Base-by-base conservation (phyloP, 2,888 invertebrate species). In the Allygus modestus region DNA sequence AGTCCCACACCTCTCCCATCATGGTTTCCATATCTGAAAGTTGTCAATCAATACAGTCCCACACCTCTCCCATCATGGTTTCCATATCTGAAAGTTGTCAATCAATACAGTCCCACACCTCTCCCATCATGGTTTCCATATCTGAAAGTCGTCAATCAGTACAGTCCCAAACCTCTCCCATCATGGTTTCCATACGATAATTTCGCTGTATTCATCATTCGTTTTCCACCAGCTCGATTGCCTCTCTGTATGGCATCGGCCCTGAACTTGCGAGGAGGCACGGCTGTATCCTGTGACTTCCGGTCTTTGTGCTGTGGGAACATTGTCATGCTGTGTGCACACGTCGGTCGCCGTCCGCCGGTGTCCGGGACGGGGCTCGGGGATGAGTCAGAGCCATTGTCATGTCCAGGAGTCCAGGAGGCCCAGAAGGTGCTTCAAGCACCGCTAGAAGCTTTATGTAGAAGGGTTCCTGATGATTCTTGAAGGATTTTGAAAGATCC, bases 221-320 rank as follows among this genome's bases (percentile, higher is more conserved):
- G 23, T 26, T 28, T 65, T 65, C 28, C 9, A 65, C 65, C n/a
- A 65, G 65, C 20, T 23, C 54, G 58, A 58, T 58, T 58, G 46
- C 58, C 58, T 58, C 58, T 58, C 58, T 58, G 20, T 58, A 58
- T 58, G 5, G 7, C 51, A n/a, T 15, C 11, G 65, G 11, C 65
- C 65, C 12, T 28, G 31, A 65, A 28, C 31, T 65, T 28, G 28
- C 12, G 4, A 15, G 65, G 5, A 54, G 54, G 54, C 54, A 54
- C 65, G 31, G 65, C 65, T 17, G 28, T 20, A 17, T 26, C 4
- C 31, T 58, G 58, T 20, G 20, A 37, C 73, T 73, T 73, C 73
- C 73, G 33, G 73, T 31, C 73, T 73, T 73, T 73, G 73, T 73
- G 28, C 73, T 2, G 73, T 73, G 73, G 73, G 73, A 73, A 73